phyloP scores from a whole-genome alignment of 2,113 vertebrate genomes.

The Pollimyrus isidori region DNA sequence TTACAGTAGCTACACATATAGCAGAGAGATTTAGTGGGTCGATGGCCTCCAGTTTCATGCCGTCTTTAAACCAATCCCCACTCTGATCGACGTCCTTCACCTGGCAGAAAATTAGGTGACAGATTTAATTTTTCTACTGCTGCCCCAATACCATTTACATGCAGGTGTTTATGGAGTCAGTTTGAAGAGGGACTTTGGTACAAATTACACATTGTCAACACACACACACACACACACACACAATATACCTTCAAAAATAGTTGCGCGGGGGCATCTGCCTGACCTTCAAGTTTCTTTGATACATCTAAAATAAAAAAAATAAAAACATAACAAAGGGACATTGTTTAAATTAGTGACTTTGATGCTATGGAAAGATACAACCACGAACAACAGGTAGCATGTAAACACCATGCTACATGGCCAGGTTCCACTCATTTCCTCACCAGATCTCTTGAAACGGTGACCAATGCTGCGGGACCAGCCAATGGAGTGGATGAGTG shows the following conservation, averaged over 20 bases:
- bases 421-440: slow-evolving; percentile 28
- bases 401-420: not conserved
- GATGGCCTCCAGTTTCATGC: slow-evolving; percentile 97
- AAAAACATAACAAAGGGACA: not conserved
- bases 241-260: slow-evolving; percentile 89
- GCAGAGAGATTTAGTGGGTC: slow-evolving; percentile 96
- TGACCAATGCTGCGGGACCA: slow-evolving; percentile 97
- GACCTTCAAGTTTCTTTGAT: slow-evolving; percentile 87
- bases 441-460: slow-evolving; percentile 93
- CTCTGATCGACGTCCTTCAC: slow-evolving; percentile 89
- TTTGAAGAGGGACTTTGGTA: not conserved
- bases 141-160: not conserved
- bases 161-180: not conserved
- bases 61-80: slow-evolving; percentile 94
- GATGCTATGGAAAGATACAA: not conserved
- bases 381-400: not conserved
- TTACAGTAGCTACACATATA: slow-evolving; percentile 96
- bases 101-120: slow-evolving; percentile 44
- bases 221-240: not conserved
- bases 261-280: slow-evolving; percentile 79
- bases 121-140: not conserved
- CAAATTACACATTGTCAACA: not conserved
- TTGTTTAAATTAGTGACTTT: not conserved
- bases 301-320: slow-evolving; percentile 65
- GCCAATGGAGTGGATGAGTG: slow-evolving; percentile 88